These are phyloP conservation scores for Cirrhinus mrigala DNA, from an alignment of 2,797 vertebrate genomes.

Conservation along the genomic window DNA sequence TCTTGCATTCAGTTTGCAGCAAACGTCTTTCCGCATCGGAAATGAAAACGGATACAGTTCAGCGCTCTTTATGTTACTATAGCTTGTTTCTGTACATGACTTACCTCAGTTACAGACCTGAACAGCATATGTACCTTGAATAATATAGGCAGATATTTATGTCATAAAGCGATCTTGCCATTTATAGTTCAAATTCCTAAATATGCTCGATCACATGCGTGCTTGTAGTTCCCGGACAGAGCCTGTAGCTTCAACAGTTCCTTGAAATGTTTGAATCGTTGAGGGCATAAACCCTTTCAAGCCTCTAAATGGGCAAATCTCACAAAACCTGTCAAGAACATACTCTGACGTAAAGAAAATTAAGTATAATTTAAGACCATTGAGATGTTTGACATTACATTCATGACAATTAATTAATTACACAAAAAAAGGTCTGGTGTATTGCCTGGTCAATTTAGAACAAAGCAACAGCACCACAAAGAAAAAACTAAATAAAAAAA, in stretches of 20 bases:
- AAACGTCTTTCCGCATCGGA: slow-evolving; percentile 25
- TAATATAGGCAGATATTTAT: slow-evolving; percentile 73
- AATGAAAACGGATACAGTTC: slow-evolving; percentile 27
- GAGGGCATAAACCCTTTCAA: neutral
- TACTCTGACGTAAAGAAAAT: neutral
- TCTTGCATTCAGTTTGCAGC: slow-evolving; percentile 18
- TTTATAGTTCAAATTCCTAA: slow-evolving; percentile 71
- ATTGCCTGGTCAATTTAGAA: neutral
- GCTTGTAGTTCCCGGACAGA: slow-evolving; percentile 49
- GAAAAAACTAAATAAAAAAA: neutral
- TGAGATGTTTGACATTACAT: neutral
- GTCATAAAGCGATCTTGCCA: slow-evolving; percentile 70
- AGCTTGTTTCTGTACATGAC: slow-evolving; percentile 71
- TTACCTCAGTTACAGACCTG: slow-evolving; percentile 69
- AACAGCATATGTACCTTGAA: slow-evolving; percentile 73
- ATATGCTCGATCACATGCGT: slow-evolving; percentile 69
- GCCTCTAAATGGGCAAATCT: neutral
- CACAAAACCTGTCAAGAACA: slow-evolving; percentile 8
- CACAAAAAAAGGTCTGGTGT: neutral
- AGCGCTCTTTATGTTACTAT: slow-evolving; percentile 71
- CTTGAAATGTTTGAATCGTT: neutral
- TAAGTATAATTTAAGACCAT: neutral
- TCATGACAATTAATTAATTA: neutral
- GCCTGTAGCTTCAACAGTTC: slow-evolving; percentile 21
- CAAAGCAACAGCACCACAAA: neutral